phyloP scores from a whole-genome alignment of 2,113 vertebrate species.

The Salvelinus fontinalis region DNA sequence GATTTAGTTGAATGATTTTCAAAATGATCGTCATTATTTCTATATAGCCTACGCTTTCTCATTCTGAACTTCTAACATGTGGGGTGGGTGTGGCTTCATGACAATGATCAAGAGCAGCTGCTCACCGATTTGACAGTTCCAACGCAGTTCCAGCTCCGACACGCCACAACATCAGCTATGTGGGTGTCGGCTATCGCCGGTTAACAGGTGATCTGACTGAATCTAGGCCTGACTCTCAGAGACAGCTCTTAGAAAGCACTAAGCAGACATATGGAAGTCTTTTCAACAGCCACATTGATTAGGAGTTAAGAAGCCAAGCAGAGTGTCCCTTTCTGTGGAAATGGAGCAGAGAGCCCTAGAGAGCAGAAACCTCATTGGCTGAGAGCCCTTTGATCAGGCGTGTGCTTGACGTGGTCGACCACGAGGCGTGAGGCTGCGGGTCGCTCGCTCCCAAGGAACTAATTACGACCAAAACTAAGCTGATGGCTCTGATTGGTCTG shows the following conservation, averaged over 20 bases:
- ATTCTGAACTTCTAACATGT: no score
- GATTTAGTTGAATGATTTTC: no score
- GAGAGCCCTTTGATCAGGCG: slow-evolving; percentile 61
- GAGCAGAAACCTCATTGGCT: slow-evolving; percentile 17
- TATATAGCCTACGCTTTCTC: no score
- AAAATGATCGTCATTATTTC: no score
- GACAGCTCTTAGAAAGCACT: slow-evolving; percentile 29
- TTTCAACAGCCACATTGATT: slow-evolving; percentile 53
- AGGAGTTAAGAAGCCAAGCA: slow-evolving; percentile 43
- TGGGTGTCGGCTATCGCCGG: no score
- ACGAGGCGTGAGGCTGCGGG: slow-evolving; percentile 41
- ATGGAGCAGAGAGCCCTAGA: slow-evolving; percentile 42
- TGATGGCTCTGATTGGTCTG: slow-evolving; percentile 31
- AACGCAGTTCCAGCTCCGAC: no score
- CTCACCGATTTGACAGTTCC: no score
- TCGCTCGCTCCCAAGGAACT: slow-evolving; percentile 58
- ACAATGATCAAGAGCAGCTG: no score
- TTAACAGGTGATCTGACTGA: no score
- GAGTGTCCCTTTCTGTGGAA: slow-evolving; percentile 22
- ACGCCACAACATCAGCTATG: no score
- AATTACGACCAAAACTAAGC: slow-evolving; percentile 64
- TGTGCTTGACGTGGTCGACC: slow-evolving; percentile 56
- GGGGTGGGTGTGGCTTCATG: no score
- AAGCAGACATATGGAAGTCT: slow-evolving; percentile 39
- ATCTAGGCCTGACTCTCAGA: background rate